These are phyloP conservation scores for Indicator indicator DNA, from an alignment of 2,113 vertebrate genomes.

Conservation along the genomic window DNA sequence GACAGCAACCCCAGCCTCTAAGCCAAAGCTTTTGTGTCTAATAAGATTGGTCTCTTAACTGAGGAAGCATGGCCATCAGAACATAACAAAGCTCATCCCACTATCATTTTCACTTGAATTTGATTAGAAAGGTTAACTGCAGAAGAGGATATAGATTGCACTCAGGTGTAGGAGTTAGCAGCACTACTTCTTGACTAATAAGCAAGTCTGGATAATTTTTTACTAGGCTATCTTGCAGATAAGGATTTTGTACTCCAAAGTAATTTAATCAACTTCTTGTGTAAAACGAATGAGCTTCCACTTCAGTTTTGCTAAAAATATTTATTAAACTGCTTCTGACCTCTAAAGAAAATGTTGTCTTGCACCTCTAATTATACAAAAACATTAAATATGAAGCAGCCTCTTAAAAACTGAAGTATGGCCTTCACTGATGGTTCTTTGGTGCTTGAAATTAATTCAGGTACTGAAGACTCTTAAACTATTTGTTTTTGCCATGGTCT, in stretches of 20 bases:
- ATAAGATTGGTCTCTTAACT: background rate
- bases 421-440: background rate
- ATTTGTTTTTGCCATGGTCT: background rate
- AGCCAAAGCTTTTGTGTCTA: background rate
- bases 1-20: background rate
- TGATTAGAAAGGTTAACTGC: background rate
- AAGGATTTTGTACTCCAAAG: background rate
- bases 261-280: background rate
- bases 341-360: background rate
- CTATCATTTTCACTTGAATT: background rate
- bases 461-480: background rate
- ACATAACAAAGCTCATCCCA: background rate
- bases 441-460: background rate
- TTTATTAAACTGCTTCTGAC: background rate
- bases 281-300: background rate
- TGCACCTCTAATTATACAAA: background rate
- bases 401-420: background rate
- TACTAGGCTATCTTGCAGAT: background rate
- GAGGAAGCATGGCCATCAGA: too few relatives aligned
- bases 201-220: background rate
- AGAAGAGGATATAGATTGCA: background rate
- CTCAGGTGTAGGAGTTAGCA: background rate
- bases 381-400: background rate
- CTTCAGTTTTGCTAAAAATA: background rate
- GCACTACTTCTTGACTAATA: background rate